Conservation (phyloP, 2,888 invertebrate genomes). For the Meta bourneti region DNA sequence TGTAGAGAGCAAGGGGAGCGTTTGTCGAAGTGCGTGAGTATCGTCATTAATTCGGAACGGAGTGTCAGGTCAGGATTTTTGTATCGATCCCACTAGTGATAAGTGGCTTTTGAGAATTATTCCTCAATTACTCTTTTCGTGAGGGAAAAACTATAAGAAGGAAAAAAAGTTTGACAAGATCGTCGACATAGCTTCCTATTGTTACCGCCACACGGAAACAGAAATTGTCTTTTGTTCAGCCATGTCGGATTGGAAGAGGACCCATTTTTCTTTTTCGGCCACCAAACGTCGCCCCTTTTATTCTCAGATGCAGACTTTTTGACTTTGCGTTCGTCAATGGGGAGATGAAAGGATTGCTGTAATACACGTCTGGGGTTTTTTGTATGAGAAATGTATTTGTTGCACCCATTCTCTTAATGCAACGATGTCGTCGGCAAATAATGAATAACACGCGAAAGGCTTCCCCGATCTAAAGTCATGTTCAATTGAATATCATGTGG, state of each 20-base stretch:
- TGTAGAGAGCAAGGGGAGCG: slow-evolving; percentile 46
- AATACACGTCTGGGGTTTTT: background rate
- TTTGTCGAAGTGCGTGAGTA: slow-evolving; percentile 64
- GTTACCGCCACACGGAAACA: slow-evolving; percentile 69
- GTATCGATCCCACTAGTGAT: slow-evolving; percentile 71
- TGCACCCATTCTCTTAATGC: background rate
- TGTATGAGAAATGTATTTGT: background rate
- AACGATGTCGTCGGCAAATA: background rate
- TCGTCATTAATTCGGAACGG: slow-evolving; percentile 65
- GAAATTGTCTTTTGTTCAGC: slow-evolving; percentile 71
- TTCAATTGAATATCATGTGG: too few relatives aligned
- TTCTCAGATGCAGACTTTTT: slow-evolving; percentile 31
- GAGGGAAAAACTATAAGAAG: slow-evolving; percentile 59
- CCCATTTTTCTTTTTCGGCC: slow-evolving; percentile 55
- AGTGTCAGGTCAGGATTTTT: slow-evolving; percentile 75
- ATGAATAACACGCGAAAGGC: too few relatives aligned
- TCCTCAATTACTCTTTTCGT: slow-evolving; percentile 72
- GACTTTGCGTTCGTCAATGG: background rate
- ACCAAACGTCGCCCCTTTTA: slow-evolving; percentile 36
- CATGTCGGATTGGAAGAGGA: slow-evolving; percentile 53
- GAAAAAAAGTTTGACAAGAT: slow-evolving; percentile 68
- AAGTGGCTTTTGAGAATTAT: slow-evolving; percentile 76
- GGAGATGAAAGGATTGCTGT: background rate
- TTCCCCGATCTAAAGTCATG: too few relatives aligned
- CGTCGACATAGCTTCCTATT: slow-evolving; percentile 68